Conservation (phyloP, 2,888 invertebrate genomes). For the Cremastobaeus sp. region DNA sequence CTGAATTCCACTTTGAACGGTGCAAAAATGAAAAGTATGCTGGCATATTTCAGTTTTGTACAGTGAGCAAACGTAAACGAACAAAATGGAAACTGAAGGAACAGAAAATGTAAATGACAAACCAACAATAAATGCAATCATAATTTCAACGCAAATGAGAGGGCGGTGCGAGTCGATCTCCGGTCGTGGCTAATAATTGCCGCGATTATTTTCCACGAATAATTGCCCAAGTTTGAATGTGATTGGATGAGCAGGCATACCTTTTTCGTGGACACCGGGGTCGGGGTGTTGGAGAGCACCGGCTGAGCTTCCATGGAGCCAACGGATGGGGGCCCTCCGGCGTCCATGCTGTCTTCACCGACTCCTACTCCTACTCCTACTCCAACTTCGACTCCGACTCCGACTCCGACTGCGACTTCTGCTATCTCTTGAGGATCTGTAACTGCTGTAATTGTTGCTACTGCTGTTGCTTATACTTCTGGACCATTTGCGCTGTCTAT, state of each 20-base stretch:
- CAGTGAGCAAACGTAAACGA: conserved; percentile 65
- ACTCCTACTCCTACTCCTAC: conserved; percentile 75
- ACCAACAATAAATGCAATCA: conserved; percentile 35
- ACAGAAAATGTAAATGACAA: conserved; percentile 54
- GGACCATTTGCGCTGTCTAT: too few relatives aligned
- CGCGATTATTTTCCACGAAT: too few relatives aligned
- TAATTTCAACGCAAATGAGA: conserved; percentile 35
- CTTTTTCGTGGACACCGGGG: conserved; percentile 77
- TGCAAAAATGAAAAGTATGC: conserved; percentile 72
- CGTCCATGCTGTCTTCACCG: conserved; percentile 78
- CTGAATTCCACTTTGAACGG: conserved; percentile 63
- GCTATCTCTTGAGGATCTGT: too few relatives aligned
- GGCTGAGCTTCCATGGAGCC: conserved; percentile 82
- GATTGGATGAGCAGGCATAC: conserved; percentile 67
- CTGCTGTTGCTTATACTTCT: conserved; percentile 5
- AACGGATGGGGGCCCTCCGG: conserved; percentile 87
- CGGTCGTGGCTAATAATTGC: too few relatives aligned
- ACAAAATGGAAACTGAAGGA: conserved; percentile 45
- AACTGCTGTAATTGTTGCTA: too few relatives aligned
- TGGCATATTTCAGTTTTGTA: conserved; percentile 76
- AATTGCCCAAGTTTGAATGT: conserved; percentile 45
- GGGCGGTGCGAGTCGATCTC: conserved; percentile 21
- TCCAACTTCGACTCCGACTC: conserved; percentile 77
- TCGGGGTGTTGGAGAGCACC: conserved; percentile 76
- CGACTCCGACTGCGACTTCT: conserved; percentile 77